These are phyloP conservation scores for Leucoma salicis DNA, from an alignment of 2,888 invertebrate genomes.

Conservation along the genomic window DNA sequence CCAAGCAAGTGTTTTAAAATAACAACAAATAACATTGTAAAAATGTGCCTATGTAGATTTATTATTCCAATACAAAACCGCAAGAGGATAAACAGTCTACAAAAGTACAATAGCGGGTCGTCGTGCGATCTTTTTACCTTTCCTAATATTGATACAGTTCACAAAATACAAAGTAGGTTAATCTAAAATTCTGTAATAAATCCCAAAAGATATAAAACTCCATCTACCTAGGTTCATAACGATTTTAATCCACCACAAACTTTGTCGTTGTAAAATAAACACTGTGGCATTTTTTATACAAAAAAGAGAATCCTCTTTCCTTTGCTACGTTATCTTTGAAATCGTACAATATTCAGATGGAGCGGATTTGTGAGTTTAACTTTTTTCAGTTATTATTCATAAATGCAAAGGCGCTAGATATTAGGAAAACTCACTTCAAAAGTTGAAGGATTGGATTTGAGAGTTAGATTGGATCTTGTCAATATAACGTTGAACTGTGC, in stretches of 20 bases:
- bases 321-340: slow-evolving; percentile 63
- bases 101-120: neutral
- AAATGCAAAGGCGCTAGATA: slow-evolving; percentile 74
- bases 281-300: slow-evolving; percentile 32
- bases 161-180: slow-evolving; percentile 19
- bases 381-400: slow-evolving; percentile 78
- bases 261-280: slow-evolving; percentile 53
- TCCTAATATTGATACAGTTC: slow-evolving; percentile 11
- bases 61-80: neutral
- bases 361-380: slow-evolving; percentile 71
- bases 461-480: slow-evolving; percentile 54
- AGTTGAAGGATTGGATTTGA: slow-evolving; percentile 61
- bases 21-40: no score
- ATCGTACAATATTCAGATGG: slow-evolving; percentile 70
- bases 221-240: slow-evolving; percentile 37
- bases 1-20: no score
- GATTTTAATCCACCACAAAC: slow-evolving; percentile 54
- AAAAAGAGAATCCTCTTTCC: slow-evolving; percentile 40
- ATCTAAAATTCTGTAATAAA: slow-evolving; percentile 31
- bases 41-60: no score
- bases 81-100: neutral
- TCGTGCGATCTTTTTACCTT: slow-evolving; percentile 5
- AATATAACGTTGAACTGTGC: slow-evolving; percentile 47
- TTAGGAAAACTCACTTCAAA: slow-evolving; percentile 65
- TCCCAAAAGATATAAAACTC: slow-evolving; percentile 34